Conservation (phyloP, 2,797 vertebrate species). For the Lepilemur septentrionalis region DNA sequence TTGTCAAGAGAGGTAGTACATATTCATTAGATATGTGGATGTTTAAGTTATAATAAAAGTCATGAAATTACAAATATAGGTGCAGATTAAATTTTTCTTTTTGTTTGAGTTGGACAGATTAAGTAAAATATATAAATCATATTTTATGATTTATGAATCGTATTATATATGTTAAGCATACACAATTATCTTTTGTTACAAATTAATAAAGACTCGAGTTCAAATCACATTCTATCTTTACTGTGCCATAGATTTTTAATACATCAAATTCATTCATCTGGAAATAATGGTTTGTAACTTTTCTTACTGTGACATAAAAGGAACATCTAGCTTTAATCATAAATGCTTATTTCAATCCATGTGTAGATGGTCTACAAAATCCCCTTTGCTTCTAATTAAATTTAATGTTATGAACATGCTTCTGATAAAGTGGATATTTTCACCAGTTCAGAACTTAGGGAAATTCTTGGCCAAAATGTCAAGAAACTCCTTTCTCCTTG, state of each 20-base stretch:
- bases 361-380: not conserved
- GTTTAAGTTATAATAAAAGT: not conserved
- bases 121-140: not conserved
- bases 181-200: not conserved
- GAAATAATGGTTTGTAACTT: conserved; percentile 21
- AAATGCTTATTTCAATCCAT: not conserved
- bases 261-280: not conserved
- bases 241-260: not conserved
- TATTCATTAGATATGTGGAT: not conserved
- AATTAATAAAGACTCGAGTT: not conserved
- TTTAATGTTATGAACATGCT: not conserved
- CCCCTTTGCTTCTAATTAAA: not conserved
- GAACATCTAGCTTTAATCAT: not conserved
- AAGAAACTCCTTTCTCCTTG: not conserved
- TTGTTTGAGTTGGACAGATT: not conserved
- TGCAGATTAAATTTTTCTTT: not conserved
- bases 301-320: not conserved
- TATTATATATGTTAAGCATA: not conserved
- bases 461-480: not conserved
- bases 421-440: not conserved
- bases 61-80: not conserved
- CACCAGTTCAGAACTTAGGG: not conserved
- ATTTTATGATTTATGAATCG: not conserved
- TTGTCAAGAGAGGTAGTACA: not conserved
- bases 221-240: not conserved